Conservation (phyloP, 2,888 invertebrate species). For the Cosmia pyralina region DNA sequence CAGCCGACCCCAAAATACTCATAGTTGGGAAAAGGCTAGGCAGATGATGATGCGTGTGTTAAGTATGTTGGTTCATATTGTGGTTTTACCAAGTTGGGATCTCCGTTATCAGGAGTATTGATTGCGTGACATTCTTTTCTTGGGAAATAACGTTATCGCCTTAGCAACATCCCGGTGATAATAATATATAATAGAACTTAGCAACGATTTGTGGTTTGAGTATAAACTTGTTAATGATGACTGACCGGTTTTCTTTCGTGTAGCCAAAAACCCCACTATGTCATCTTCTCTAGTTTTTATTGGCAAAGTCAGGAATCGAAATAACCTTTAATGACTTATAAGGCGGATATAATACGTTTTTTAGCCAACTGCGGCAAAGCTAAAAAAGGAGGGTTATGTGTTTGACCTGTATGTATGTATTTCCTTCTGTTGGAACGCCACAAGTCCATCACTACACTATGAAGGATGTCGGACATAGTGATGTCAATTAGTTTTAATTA, state of each 20-base stretch:
- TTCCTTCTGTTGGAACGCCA: no score
- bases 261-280: constrained; percentile 41
- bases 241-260: constrained; percentile 25
- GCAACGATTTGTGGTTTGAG: constrained; percentile 18
- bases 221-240: constrained; percentile 2
- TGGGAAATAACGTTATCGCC: constrained; percentile 27
- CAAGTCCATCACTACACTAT: no score
- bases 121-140: constrained; percentile 11
- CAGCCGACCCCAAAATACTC: no score
- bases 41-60: neutral
- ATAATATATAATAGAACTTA: neutral
- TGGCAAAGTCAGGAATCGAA: neutral
- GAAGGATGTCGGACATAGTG: no score
- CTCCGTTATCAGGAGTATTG: constrained; percentile 9
- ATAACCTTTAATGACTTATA: constrained; percentile 1
- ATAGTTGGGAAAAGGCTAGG: no score
- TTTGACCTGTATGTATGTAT: no score
- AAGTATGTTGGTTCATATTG: neutral
- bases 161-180: constrained; percentile 1
- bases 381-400: no score
- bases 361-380: neutral
- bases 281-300: constrained; percentile 32
- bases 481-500: no score
- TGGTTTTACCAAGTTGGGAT: neutral
- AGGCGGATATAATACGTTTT: constrained; percentile 4